A percentile compares a stretch with the other conserved stretches of the same genome.
Evolutionary conservation across 2,113 vertebrate species (phyloP).

Genomic region (Sinosuthora webbiana): DNA sequence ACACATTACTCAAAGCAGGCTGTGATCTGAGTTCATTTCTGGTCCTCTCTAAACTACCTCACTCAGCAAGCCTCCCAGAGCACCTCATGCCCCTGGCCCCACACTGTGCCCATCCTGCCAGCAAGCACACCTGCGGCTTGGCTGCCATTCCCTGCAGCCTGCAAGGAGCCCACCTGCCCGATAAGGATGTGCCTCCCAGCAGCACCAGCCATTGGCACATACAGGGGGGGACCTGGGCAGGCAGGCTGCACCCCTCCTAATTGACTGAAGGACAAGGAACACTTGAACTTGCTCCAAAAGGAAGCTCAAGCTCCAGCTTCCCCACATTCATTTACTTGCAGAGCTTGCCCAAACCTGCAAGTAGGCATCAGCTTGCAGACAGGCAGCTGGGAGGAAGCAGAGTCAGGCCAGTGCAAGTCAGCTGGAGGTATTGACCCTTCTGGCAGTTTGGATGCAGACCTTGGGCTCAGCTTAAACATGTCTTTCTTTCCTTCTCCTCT

Average conservation of each 20-base stretch:
- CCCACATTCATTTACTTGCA: background rate
- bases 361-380: background rate
- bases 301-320: constrained; percentile 31
- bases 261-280: constrained; percentile 4
- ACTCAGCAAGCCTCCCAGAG: background rate
- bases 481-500: background rate
- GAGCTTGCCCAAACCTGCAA: constrained; percentile 51
- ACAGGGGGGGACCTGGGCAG: background rate
- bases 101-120: background rate
- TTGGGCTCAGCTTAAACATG: constrained; percentile 11
- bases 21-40: constrained; percentile 11
- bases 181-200: background rate
- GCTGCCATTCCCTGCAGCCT: constrained; percentile 10
- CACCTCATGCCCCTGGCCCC: background rate
- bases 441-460: constrained; percentile 36
- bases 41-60: background rate
- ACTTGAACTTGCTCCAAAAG: constrained; percentile 39
- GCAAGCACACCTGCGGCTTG: background rate
- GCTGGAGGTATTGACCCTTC: constrained; percentile 20
- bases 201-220: background rate
- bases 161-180: constrained; percentile 4
- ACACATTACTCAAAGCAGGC: background rate
- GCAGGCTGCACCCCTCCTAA: constrained; percentile 3
- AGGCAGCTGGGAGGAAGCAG: constrained; percentile 8
- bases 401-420: constrained; percentile 27